Evolutionary conservation across 2,888 invertebrate genomes (phyloP), one percentile per base, ranked within the genome.

Genomic region (Serrognathus titanus): DNA sequence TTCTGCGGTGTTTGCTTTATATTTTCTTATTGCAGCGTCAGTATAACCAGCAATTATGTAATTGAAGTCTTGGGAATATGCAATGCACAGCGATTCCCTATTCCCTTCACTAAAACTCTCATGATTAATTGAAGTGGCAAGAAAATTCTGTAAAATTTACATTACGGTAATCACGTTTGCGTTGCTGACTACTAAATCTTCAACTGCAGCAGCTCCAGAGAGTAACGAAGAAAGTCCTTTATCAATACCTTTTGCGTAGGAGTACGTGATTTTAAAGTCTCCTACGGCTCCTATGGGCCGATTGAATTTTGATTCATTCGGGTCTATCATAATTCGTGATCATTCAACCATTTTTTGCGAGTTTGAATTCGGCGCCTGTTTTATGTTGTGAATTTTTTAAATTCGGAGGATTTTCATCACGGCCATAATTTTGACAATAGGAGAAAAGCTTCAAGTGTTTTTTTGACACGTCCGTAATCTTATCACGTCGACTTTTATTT

Each of bases 1-100:
- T 50, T 76, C 73, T n/a, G 81, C 81, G 11, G 77, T 80, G 55
- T 69, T 78, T 59, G 79, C 78, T 67, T 81, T 79, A 66, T 82
- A 85, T 53, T 86, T 70, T 60, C 81, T 75, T 13, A 87, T 78
- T 1, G 79, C 76, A 9, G 87, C 87, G 69, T 86, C 84, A 2
- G 81, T 75, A 62, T 83, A 82, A 39, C 87, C 87, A 36, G 79
- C 82, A 12, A 85, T 85, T 60, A 87, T 74, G 49, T 80, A 79
- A 58, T 82, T 82, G 47, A 75, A 79, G 62, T 83, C 81, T 71
- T 86, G 85, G 39, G 84, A 85, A 68, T 85, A 86, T 70, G 82
- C 81, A 60, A 83, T 77, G 66, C 84, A 85, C 69, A 83, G 77
- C 58, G 82, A 77, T 31, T 83, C 82, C 61, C 79, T 79, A 61